Evolutionary conservation across 2,888 invertebrate species (phyloP).

Genomic region (Chorisops tibialis): DNA sequence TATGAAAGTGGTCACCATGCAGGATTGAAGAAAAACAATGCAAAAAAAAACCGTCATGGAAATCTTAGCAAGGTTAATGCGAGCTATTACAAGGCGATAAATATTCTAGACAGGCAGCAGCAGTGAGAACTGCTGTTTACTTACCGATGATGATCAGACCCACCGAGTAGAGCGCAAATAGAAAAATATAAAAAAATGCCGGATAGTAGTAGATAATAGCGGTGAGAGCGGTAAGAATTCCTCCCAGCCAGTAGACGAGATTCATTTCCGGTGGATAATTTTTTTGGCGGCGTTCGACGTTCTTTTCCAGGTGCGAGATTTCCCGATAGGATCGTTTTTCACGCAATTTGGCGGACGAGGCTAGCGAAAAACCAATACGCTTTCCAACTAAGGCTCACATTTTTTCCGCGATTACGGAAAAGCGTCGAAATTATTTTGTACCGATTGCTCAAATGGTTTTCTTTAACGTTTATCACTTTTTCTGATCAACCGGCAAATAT

Average conservation of each 20-base stretch:
- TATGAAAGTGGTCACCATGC: too few species aligned
- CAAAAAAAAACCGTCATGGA: too few species aligned
- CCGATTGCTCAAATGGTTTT: neutral
- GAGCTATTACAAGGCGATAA: too few species aligned
- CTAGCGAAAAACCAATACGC: too few species aligned
- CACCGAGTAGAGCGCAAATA: slow-evolving; percentile 48
- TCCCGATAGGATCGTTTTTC: neutral
- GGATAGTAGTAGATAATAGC: slow-evolving; percentile 52
- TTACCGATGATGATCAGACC: slow-evolving; percentile 48
- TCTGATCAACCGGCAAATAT: neutral
- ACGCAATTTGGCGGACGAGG: neutral
- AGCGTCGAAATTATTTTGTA: neutral
- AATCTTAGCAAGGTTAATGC: too few species aligned
- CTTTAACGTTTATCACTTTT: neutral
- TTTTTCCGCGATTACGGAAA: too few species aligned
- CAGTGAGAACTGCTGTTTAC: slow-evolving; percentile 35
- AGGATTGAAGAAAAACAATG: too few species aligned
- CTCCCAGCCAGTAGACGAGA: slow-evolving; percentile 32
- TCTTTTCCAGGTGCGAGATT: neutral
- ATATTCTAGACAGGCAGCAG: too few species aligned
- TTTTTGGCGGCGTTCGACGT: too few species aligned
- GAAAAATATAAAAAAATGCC: slow-evolving; percentile 48
- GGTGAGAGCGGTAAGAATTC: slow-evolving; percentile 41
- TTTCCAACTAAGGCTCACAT: too few species aligned
- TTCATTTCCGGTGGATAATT: slow-evolving; percentile 36